Evolutionary conservation across 2,888 invertebrate species (phyloP), one percentile per base, ranked within the genome.

Genomic region (Parasteatoda lunata): DNA sequence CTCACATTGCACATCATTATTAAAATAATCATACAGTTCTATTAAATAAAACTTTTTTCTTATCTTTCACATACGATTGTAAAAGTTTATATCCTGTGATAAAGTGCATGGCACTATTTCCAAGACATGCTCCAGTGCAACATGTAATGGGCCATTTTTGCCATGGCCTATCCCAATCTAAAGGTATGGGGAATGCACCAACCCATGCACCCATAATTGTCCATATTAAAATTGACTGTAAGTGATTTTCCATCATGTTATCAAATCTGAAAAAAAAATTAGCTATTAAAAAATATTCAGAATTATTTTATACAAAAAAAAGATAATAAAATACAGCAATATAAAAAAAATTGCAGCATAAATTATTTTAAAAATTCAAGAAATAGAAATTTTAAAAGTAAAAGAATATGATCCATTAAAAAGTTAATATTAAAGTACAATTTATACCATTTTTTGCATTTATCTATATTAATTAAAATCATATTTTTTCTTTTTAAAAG

Each of bases 131-230:
- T 51, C 89, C 88, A 59, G 89, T 84, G 30, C 87, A 84, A 66
- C 89, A 89, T 11, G 89, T 87, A 30, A 89, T 80, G 5, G 89
- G 89, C 89, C 89, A 89, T 13, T 64, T 78, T 73, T 97, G 97
- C 96, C 97, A 97, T 0, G 96, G 95, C 73, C 95, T 94, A 92
- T 97, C 96, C 97, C 97, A 97, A 91, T 97, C 97, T 54, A 97
- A 92, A 0, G 97, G 97, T 89, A 97, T 96, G 0, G 96, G 95
- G 83, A 96, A 93, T 4, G 96, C 96, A 6, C 97, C 96, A 2
- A 96, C 91, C 97, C 97, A 97, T 5, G 96, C 94, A 4, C 97
- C 97, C 54, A 95, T 91, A 11, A 96, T 11, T 45, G 83, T 87
- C 64, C 82, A 86, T 7, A 79, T 11, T 15, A 79, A 77, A 7